These are phyloP conservation scores for Mizuhopecten yessoensis DNA, from an alignment of 1,140 invertebrate genomes.

Conservation along the genomic window DNA sequence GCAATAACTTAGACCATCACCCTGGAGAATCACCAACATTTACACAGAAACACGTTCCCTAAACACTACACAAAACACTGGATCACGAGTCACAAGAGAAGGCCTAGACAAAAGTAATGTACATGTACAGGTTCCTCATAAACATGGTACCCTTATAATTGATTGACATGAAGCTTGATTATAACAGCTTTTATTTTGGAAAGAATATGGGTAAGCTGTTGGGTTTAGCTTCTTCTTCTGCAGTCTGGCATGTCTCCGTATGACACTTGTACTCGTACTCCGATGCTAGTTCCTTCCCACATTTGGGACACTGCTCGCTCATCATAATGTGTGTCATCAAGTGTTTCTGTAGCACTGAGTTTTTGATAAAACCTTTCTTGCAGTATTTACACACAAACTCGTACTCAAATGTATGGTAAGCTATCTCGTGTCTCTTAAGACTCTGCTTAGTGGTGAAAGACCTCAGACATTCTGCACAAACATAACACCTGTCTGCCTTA, in stretches of 20 bases:
- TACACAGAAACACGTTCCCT: too few species aligned
- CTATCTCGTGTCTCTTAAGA: background rate
- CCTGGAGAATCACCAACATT: too few species aligned
- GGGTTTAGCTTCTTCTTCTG: background rate
- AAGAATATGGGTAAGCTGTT: background rate
- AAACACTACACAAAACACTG: too few species aligned
- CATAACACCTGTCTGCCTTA: background rate
- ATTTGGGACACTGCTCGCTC: background rate
- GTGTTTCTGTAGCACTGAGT: background rate
- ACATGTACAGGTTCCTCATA: too few species aligned
- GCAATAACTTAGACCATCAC: too few species aligned
- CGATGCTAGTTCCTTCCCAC: background rate
- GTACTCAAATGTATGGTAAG: conserved; percentile 24
- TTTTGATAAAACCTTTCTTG: conserved; percentile 20
- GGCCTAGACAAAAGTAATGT: too few species aligned
- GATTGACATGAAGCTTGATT: too few species aligned
- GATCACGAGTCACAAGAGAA: too few species aligned
- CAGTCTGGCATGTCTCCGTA: background rate
- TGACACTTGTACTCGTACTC: conserved; percentile 18
- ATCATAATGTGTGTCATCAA: background rate
- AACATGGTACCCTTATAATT: too few species aligned
- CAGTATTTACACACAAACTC: conserved; percentile 13
- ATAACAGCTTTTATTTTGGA: background rate
- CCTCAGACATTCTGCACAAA: background rate
- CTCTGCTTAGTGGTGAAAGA: background rate